phyloP scores from a whole-genome alignment of 2,797 vertebrate species.

The Euphonia xanthogaster region DNA sequence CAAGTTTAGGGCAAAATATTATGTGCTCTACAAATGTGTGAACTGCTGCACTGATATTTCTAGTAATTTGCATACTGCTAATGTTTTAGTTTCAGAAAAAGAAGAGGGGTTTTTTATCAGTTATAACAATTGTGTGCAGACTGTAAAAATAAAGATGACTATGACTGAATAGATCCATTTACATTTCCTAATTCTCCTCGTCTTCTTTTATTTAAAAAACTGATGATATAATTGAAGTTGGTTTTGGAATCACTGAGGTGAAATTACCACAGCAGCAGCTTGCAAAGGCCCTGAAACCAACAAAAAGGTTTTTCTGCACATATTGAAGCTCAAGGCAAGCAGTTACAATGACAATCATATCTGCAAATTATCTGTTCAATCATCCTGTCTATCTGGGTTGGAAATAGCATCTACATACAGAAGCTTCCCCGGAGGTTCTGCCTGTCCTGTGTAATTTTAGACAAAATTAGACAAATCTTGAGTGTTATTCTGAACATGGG shows the following conservation, averaged over 20 bases:
- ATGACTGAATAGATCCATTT: not conserved
- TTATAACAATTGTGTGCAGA: conserved; percentile 16
- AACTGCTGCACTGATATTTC: conserved; percentile 9
- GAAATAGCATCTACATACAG: not conserved
- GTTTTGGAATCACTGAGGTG: not conserved
- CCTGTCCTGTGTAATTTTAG: not conserved
- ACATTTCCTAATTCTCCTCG: not conserved
- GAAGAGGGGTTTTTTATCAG: not conserved
- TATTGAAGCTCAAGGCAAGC: not conserved
- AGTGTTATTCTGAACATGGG: not conserved
- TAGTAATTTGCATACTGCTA: conserved; percentile 33
- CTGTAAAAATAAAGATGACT: not conserved
- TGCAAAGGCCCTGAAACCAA: not conserved
- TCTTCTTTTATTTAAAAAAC: not conserved
- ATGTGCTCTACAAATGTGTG: not conserved
- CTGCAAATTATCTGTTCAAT: not conserved
- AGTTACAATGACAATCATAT: not conserved
- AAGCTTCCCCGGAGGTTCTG: not conserved
- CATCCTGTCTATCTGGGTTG: not conserved
- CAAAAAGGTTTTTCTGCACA: not conserved
- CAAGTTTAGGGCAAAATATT: not conserved
- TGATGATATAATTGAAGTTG: not conserved
- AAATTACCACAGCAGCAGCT: not conserved
- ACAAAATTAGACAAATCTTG: not conserved
- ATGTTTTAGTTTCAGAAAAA: conserved; percentile 36